Percentiles rank a stretch among this genome's conserved stretches.
Conservation (phyloP, 2,888 invertebrate genomes). For the Amiota minor region DNA sequence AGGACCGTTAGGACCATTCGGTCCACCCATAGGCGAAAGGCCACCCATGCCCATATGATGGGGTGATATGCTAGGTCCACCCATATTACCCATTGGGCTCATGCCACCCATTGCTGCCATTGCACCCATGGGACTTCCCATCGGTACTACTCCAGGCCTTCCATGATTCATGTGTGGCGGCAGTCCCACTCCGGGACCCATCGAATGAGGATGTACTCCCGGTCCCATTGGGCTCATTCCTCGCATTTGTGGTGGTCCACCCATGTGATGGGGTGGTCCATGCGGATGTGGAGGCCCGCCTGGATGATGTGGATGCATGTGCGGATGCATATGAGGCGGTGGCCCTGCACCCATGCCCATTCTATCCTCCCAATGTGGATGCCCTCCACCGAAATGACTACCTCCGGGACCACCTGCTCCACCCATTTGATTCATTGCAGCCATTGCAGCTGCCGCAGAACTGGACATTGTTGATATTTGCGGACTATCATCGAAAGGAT, state of each 20-base stretch:
- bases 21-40: constrained; percentile 76
- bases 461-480: constrained; percentile 76
- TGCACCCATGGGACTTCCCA: constrained; percentile 76
- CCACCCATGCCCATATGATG: constrained; percentile 71
- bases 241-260: constrained; percentile 73
- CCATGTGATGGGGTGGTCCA: constrained; percentile 78
- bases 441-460: constrained; percentile 75
- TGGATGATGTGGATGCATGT: constrained; percentile 82
- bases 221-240: constrained; percentile 73
- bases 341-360: constrained; percentile 75
- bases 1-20: constrained; percentile 73
- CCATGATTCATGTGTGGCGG: constrained; percentile 73
- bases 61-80: constrained; percentile 74
- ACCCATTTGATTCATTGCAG: constrained; percentile 79
- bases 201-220: constrained; percentile 64
- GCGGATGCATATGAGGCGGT: constrained; percentile 77
- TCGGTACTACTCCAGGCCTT: constrained; percentile 67
- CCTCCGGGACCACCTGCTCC: constrained; percentile 60
- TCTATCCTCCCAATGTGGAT: constrained; percentile 75
- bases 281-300: constrained; percentile 76
- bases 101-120: constrained; percentile 75
- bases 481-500: constrained; percentile 92
- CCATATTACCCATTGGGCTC: constrained; percentile 75
- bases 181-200: constrained; percentile 68
- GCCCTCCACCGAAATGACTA: constrained; percentile 63